These are phyloP conservation scores for Drosophila lacertosa DNA, from an alignment of 1,140 invertebrate species.

Conservation along the genomic window DNA sequence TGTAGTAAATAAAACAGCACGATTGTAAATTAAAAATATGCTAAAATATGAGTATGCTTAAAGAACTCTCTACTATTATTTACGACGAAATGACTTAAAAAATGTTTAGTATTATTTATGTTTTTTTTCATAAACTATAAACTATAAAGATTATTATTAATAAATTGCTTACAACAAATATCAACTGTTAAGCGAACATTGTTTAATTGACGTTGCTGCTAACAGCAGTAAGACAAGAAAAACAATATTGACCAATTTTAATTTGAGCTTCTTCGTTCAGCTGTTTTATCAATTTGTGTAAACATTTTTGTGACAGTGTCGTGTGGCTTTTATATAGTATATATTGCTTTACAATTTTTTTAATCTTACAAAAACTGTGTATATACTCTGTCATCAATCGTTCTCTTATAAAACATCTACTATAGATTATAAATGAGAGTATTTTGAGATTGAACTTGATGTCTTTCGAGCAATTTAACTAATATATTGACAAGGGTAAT, in stretches of 20 bases:
- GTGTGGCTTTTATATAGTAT: background rate
- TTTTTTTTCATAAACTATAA: slow-evolving; percentile 23
- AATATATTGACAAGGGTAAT: background rate
- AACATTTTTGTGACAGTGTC: background rate
- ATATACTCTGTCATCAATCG: background rate
- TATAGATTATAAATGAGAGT: background rate
- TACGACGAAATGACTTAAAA: slow-evolving; percentile 23
- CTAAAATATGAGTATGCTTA: background rate
- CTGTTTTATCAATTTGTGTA: slow-evolving; percentile 31
- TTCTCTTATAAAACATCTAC: background rate
- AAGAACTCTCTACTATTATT: slow-evolving; percentile 3
- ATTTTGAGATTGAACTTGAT: too few species aligned
- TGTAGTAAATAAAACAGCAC: too few species aligned
- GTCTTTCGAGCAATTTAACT: background rate
- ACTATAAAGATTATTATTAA: slow-evolving; percentile 31
- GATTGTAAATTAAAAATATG: background rate
- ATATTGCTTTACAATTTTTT: background rate
- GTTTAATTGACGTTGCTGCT: too few species aligned
- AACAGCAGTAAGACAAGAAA: background rate
- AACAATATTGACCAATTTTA: background rate
- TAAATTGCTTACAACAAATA: slow-evolving; percentile 5
- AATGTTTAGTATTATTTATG: slow-evolving; percentile 65
- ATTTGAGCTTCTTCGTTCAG: slow-evolving; percentile 16
- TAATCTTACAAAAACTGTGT: background rate
- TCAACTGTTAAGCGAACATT: too few species aligned